phyloP scores from a whole-genome alignment of 2,888 invertebrate species.

The Microdon myrmicae region DNA sequence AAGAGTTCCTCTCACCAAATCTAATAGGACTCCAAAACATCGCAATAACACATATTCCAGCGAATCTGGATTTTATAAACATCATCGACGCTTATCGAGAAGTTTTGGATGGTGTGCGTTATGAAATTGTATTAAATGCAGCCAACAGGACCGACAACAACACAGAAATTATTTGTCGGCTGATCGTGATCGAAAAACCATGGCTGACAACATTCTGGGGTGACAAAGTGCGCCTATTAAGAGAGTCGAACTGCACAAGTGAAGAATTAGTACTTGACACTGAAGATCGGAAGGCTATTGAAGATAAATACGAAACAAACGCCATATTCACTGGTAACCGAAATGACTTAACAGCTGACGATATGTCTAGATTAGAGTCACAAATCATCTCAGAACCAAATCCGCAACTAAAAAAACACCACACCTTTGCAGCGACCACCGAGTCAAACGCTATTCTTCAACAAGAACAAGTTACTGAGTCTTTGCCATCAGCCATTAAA shows the following conservation, averaged over 20 bases:
- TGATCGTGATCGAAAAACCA: constrained; percentile 74
- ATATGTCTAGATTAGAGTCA: constrained; percentile 61
- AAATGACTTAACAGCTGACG: constrained; percentile 60
- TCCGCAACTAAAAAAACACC: constrained; percentile 32
- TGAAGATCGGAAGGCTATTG: constrained; percentile 53
- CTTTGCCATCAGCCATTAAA: neutral
- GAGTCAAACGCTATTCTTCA: constrained; percentile 16
- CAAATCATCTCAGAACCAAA: constrained; percentile 58
- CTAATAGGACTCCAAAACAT: constrained; percentile 64
- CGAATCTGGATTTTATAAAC: constrained; percentile 62
- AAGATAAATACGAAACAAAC: constrained; percentile 62
- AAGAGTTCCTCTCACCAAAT: constrained; percentile 64
- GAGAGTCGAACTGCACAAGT: constrained; percentile 75
- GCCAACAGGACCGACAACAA: constrained; percentile 60
- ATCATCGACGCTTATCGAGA: constrained; percentile 65
- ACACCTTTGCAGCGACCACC: constrained; percentile 28
- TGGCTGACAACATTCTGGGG: constrained; percentile 72
- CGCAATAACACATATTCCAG: constrained; percentile 63
- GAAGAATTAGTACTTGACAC: constrained; percentile 57
- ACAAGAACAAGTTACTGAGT: constrained; percentile 10
- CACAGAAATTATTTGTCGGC: constrained; percentile 68
- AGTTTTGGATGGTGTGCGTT: constrained; percentile 63
- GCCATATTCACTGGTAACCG: constrained; percentile 61
- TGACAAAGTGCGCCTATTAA: constrained; percentile 71
- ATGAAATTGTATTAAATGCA: constrained; percentile 63